A percentile compares a stretch with the other conserved stretches of the same genome.
Conservation (phyloP, 2,113 vertebrate genomes). For the Zosterops hypoxanthus region DNA sequence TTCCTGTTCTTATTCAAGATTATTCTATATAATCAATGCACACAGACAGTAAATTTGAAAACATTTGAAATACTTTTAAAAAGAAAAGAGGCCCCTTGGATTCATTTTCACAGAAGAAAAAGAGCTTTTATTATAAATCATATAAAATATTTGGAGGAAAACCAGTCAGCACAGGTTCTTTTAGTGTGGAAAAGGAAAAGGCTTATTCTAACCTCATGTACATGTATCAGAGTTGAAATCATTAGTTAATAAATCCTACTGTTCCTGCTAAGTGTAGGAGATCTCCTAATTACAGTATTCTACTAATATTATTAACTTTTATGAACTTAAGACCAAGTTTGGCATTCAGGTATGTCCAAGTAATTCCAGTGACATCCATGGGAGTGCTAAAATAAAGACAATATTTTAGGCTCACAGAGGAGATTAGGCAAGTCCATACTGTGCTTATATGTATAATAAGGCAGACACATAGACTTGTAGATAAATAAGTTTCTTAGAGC, state of each 20-base stretch:
- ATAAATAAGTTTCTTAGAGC: neutral
- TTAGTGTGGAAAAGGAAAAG: neutral
- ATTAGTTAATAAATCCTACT: neutral
- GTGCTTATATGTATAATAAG: neutral
- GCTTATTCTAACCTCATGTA: neutral
- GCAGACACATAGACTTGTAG: neutral
- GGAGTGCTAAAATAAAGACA: neutral
- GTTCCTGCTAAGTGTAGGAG: neutral
- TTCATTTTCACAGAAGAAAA: neutral
- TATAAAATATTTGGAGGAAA: neutral
- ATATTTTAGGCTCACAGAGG: neutral
- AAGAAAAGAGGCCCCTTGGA: neutral
- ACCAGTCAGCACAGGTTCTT: neutral
- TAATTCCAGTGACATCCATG: neutral
- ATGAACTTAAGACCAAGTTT: neutral
- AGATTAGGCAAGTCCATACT: neutral
- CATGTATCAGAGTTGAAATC: neutral
- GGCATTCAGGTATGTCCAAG: neutral
- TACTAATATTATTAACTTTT: neutral
- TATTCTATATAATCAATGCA: neutral
- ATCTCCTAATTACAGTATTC: neutral
- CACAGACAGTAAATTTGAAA: neutral
- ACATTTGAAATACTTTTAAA: neutral
- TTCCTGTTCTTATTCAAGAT: neutral
- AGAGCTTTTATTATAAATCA: neutral